A percentile compares a stretch with the other conserved stretches of the same genome.
Conservation (phyloP, 2,797 vertebrate genomes). For the Picus viridis region DNA sequence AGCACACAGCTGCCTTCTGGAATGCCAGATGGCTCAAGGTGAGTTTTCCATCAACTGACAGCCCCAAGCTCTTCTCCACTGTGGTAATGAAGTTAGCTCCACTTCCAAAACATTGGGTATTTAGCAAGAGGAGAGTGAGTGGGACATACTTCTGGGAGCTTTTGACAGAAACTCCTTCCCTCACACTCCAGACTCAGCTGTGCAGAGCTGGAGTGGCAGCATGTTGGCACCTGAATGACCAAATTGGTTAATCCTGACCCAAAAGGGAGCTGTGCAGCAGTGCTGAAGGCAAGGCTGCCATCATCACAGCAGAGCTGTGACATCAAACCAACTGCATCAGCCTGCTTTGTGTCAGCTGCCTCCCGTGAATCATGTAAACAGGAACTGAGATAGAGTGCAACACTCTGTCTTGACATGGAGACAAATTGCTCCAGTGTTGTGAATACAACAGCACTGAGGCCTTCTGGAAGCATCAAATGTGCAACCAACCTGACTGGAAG, state of each 20-base stretch:
- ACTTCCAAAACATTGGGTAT: neutral
- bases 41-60: no score
- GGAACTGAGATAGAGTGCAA: conserved; percentile 18
- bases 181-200: neutral
- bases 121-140: neutral
- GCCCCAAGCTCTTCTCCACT: no score
- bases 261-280: neutral
- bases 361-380: conserved; percentile 26
- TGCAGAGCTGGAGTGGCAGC: neutral
- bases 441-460: neutral
- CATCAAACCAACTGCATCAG: neutral
- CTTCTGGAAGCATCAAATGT: neutral
- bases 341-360: neutral
- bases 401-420: neutral
- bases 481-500: neutral
- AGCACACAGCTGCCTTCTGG: no score
- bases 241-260: neutral
- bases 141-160: neutral
- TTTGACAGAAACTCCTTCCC: neutral
- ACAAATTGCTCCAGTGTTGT: neutral
- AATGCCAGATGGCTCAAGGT: no score
- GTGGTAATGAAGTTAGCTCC: neutral
- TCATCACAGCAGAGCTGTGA: neutral
- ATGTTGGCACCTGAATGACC: neutral
- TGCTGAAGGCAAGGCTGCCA: neutral